Evolutionary conservation across 2,113 vertebrate species (phyloP).

Genomic region (Chascanopsetta lugubris): DNA sequence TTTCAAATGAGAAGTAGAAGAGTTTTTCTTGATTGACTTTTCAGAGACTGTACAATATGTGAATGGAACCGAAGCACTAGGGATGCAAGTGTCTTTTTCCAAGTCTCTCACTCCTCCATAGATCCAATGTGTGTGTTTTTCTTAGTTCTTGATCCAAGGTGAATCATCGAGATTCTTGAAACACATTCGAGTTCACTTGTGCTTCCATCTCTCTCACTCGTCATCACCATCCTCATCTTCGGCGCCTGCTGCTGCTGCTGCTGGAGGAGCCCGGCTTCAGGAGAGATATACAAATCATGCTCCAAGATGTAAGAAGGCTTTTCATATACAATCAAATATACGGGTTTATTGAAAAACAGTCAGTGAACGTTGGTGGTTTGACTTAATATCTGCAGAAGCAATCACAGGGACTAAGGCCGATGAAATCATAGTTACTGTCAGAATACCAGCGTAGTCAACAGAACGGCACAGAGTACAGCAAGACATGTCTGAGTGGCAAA

Average conservation of each 20-base stretch:
- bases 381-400: constrained; percentile 59
- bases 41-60: constrained; percentile 71
- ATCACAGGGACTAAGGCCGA: constrained; percentile 59
- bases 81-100: constrained; percentile 52
- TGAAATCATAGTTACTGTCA: constrained; percentile 39
- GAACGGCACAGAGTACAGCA: constrained; percentile 51
- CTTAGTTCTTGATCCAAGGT: constrained; percentile 29
- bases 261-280: constrained; percentile 59
- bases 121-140: neutral
- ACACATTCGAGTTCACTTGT: constrained; percentile 30
- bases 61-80: constrained; percentile 63
- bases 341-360: constrained; percentile 71
- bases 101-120: constrained; percentile 19
- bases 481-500: constrained; percentile 29
- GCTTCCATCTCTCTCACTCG: constrained; percentile 13
- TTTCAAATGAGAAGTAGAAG: constrained; percentile 43
- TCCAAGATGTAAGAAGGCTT: constrained; percentile 70
- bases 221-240: constrained; percentile 43
- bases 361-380: constrained; percentile 46
- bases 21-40: constrained; percentile 21
- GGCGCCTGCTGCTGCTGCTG: constrained; percentile 47
- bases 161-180: constrained; percentile 31
- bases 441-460: constrained; percentile 35
- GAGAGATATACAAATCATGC: constrained; percentile 68
- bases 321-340: constrained; percentile 72